Base-by-base conservation (phyloP, 1,140 invertebrate genomes). In the Metaphire vulgaris region DNA sequence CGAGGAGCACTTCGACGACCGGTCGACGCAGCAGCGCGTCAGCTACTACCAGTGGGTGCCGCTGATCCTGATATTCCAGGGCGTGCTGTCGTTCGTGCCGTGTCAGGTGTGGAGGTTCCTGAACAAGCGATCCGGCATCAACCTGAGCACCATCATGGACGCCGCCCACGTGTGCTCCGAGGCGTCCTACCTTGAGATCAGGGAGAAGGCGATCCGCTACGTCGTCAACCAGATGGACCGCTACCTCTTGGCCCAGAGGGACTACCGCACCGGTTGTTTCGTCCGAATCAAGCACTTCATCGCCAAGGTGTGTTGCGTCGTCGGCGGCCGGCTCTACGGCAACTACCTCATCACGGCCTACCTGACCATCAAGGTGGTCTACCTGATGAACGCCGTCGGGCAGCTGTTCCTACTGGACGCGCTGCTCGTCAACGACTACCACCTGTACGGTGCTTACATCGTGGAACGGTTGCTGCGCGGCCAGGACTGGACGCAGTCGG, bases 81-180 rank as follows among this genome's bases (percentile, higher is more conserved):
- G 88, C 12, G 83, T 88, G 33, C 82, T 89, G 70, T 89, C 89
- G 79, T 89, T 89, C 79, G 75, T 88, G 70, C 89, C 89, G 0
- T 88, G 88, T 77, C 86, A 89, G n/a, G 82, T 89, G n/a, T 89
- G 89, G 88, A 83, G 88, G 56, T 83, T 87, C 33, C 79, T 88
- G 32, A 87, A 87, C 74, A 83, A 82, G 69, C 86, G 88, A 69
- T 88, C 87, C 28, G 87, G 87, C 65, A 86, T 86, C 69, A 83
- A 86, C 78, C 82, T 86, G 0, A 65, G 56, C 72, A 56, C 72
- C 31, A 64, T 74, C 29, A 65, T 74, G 33, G 56, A 41, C 56
- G 72, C 72, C 14, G 72, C 72, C 28, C 69, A 71, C 83, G 69
- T 78, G 32, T 76, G 77, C 67, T 72, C 76, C 29, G 32, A 67